Evolutionary conservation across 2,888 invertebrate species (phyloP).

Genomic region (Nasonovia ribisnigri): DNA sequence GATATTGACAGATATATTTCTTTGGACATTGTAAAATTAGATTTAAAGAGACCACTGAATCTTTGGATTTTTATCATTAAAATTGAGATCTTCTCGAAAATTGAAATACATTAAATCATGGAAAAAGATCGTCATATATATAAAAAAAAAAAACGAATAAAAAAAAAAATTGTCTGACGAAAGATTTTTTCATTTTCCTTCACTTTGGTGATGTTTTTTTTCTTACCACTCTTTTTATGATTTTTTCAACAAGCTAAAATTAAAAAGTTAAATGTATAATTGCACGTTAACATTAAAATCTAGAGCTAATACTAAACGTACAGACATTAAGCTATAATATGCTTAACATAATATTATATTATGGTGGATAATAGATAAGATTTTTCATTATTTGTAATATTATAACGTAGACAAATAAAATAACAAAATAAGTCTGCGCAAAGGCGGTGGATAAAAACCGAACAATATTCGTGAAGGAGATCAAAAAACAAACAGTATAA

Average conservation of each 20-base stretch:
- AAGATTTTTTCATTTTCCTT: conserved; percentile 19
- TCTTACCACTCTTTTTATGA: conserved; percentile 21
- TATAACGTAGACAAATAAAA: conserved; percentile 43
- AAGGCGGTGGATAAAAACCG: conserved; percentile 39
- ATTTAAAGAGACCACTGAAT: conserved; percentile 62
- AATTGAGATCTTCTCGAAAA: conserved; percentile 64
- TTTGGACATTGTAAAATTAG: conserved; percentile 59
- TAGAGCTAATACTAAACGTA: conserved; percentile 56
- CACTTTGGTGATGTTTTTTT: conserved; percentile 37
- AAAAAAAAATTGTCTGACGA: conserved; percentile 16
- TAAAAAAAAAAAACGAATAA: conserved; percentile 22
- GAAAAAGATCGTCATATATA: conserved; percentile 32
- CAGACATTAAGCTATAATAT: neutral
- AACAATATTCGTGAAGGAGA: conserved; percentile 63
- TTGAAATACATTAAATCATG: conserved; percentile 26
- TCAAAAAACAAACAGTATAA: conserved; percentile 63
- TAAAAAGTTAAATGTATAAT: conserved; percentile 62
- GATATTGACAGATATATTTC: conserved; percentile 35
- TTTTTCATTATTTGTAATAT: conserved; percentile 31
- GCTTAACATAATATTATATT: conserved; percentile 27
- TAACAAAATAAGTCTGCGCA: conserved; percentile 41
- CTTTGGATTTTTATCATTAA: conserved; percentile 59
- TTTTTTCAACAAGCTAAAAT: conserved; percentile 48
- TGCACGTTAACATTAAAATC: conserved; percentile 64
- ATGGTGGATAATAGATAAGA: neutral